Conservation (phyloP, 2,888 invertebrate species). For the Torymus texanus region DNA sequence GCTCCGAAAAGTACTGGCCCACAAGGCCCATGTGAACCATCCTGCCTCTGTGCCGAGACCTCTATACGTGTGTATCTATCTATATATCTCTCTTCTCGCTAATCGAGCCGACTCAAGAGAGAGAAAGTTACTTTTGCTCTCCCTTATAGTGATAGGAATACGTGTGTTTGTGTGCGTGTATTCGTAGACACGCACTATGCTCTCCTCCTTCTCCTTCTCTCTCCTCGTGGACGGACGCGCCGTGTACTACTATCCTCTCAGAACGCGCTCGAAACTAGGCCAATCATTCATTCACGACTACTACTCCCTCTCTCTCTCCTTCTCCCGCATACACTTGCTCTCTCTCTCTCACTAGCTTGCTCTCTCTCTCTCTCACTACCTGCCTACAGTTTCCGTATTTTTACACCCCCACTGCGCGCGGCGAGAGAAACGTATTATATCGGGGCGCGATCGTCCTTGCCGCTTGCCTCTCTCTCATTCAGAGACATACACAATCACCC, state of each 20-base stretch:
- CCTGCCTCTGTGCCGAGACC: not conserved
- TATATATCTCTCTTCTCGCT: not conserved
- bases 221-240: not conserved
- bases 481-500: not conserved
- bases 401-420: not conserved
- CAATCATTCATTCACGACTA: constrained; percentile 49
- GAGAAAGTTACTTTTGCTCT: no score
- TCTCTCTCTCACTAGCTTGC: no score
- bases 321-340: not conserved
- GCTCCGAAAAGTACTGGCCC: constrained; percentile 63
- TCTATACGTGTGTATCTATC: not conserved
- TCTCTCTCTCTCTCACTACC: no score
- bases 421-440: not conserved
- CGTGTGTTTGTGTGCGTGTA: no score
- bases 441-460: not conserved
- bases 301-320: constrained; percentile 13
- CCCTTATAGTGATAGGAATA: no score
- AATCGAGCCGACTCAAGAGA: no score
- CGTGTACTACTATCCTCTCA: constrained; percentile 14
- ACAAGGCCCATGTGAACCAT: constrained; percentile 63
- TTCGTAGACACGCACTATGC: not conserved
- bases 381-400: not conserved
- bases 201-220: not conserved
- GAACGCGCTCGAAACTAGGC: constrained; percentile 30
- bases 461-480: not conserved